Base-by-base conservation (phyloP, 2,888 invertebrate genomes). In the Leptogaster cylindrica region DNA sequence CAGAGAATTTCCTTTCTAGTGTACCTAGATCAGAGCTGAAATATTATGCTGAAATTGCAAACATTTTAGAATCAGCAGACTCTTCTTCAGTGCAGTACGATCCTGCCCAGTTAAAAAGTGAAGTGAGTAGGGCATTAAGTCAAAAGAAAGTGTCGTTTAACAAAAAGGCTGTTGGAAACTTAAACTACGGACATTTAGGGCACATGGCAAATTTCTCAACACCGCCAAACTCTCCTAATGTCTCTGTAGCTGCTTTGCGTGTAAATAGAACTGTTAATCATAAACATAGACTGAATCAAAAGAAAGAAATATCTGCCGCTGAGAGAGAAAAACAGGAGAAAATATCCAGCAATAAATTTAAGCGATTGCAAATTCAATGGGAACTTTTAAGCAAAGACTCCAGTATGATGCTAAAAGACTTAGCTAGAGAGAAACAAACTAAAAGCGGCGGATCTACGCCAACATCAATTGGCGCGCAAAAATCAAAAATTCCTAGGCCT, bases 201-300 rank as follows among this genome's bases (percentile, higher is more conserved):
- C 58, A 74, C 33, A 44, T 41, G 12, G 64, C 78, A 52, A 77
- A 80, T 74, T 82, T 86, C 68, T 81, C 84, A 41, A 88, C 89
- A 69, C 90, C 90, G 68, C 90, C 89, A 70, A 90, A 90, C 78
- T 90, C 90, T 44, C 89, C 90, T 51, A 89, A 89, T 79, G 88
- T 89, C 72, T 89, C 89, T 51, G 84, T 88, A 76, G 83, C 78
- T 10, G 72, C 68, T 16, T 70, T 73, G 14, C 71, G 73, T 10
- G 58, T 73, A 41, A 72, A 72, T 23, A 71, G 46, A 46, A 72
- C 66, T 14, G 67, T 68, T 33, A 72, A 72, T 1, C 70, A 68
- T 20, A 63, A 31, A 18, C 46, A 64, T 14, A 31, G 46, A 48
- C 25, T 46, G 12, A 63, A 31, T 23, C 48, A 48, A 16, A 48